phyloP scores from a whole-genome alignment of 2,888 invertebrate species.

The Tetropium fuscum region DNA sequence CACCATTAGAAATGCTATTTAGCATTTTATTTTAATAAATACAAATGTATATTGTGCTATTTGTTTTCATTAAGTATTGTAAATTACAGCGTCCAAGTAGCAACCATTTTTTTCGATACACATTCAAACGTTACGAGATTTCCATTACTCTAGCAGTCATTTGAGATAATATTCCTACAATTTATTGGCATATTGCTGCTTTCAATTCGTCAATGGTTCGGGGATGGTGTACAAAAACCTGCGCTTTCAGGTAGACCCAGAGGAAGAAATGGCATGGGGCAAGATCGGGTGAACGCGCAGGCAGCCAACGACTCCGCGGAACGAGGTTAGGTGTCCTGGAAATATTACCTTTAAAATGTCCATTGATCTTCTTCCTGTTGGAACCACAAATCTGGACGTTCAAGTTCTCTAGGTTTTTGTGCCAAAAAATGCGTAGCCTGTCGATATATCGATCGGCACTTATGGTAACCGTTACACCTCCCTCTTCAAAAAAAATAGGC shows the following conservation, averaged over 20 bases:
- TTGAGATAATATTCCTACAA: constrained; percentile 24
- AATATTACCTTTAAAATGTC: too few relatives aligned
- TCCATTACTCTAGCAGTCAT: constrained; percentile 8
- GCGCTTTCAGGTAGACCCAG: constrained; percentile 33
- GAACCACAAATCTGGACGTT: too few relatives aligned
- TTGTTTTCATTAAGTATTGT: constrained; percentile 26
- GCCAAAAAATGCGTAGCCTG: too few relatives aligned
- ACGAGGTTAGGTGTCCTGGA: constrained; percentile 35
- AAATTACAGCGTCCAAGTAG: constrained; percentile 25
- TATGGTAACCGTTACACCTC: too few relatives aligned
- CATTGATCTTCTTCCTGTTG: too few relatives aligned
- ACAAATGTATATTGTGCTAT: too few relatives aligned
- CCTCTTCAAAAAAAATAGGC: too few relatives aligned
- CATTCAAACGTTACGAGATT: constrained; percentile 19
- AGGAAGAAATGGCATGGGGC: constrained; percentile 35
- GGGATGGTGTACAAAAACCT: constrained; percentile 34
- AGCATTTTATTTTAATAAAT: too few relatives aligned
- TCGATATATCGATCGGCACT: too few relatives aligned
- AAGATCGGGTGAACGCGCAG: constrained; percentile 34
- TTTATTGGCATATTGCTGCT: constrained; percentile 38
- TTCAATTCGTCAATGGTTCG: constrained; percentile 34
- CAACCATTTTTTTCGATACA: constrained; percentile 29
- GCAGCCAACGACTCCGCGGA: too few relatives aligned
- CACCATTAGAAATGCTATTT: too few relatives aligned
- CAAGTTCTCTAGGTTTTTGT: too few relatives aligned